These are phyloP conservation scores for Gibbula magus DNA, from an alignment of 2,888 invertebrate genomes.

Conservation along the genomic window DNA sequence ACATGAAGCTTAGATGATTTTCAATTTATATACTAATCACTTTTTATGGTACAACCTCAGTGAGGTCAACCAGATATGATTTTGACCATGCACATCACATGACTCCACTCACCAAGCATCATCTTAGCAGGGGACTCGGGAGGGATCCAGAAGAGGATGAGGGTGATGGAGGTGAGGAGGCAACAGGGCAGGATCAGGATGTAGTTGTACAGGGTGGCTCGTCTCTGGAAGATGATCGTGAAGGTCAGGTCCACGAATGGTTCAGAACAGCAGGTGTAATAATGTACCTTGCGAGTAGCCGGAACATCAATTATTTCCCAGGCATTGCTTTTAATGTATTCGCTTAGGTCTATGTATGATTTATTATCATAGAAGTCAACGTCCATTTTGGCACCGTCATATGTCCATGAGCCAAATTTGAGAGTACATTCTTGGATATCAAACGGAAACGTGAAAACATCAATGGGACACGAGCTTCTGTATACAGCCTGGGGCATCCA, in stretches of 20 bases:
- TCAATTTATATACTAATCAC: too few species aligned
- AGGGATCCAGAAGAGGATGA: slow-evolving; percentile 76
- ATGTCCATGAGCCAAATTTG: slow-evolving; percentile 75
- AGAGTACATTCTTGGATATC: slow-evolving; percentile 73
- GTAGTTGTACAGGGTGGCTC: slow-evolving; percentile 73
- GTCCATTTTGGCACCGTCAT: slow-evolving; percentile 70
- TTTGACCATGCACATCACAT: slow-evolving; percentile 10
- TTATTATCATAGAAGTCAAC: slow-evolving; percentile 56
- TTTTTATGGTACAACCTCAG: too few species aligned
- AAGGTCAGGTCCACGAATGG: slow-evolving; percentile 72
- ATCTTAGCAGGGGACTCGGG: slow-evolving; percentile 76
- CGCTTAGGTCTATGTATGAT: slow-evolving; percentile 59
- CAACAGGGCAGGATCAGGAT: slow-evolving; percentile 75
- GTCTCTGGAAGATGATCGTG: slow-evolving; percentile 64
- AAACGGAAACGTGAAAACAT: slow-evolving; percentile 74
- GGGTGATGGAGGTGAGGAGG: slow-evolving; percentile 73
- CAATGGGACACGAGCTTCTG: slow-evolving; percentile 73
- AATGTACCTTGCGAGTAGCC: slow-evolving; percentile 57
- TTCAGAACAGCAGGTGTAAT: slow-evolving; percentile 69
- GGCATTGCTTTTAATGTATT: slow-evolving; percentile 73
- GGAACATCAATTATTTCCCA: slow-evolving; percentile 71
- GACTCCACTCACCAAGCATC: slow-evolving; percentile 70
- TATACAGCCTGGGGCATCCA: slow-evolving; percentile 72
- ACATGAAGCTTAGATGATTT: too few species aligned
- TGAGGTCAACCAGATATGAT: too few species aligned